Percentiles rank a stretch among this genome's conserved stretches.
Evolutionary conservation across 2,888 invertebrate species (phyloP).

Genomic region (Mylabris sibirica): DNA sequence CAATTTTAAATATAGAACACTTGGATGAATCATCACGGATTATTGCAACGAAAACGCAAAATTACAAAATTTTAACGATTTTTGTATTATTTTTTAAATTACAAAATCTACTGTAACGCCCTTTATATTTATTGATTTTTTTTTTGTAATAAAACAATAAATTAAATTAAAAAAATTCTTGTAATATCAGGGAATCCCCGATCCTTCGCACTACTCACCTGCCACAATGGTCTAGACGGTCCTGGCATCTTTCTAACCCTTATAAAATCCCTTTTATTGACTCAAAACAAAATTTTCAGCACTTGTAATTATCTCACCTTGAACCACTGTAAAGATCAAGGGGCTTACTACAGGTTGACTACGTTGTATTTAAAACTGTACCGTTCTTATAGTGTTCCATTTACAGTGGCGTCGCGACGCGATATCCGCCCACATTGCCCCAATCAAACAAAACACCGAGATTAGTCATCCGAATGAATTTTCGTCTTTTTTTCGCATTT

Average conservation of each 20-base stretch:
- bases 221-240: slow-evolving; percentile 74
- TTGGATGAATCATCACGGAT: slow-evolving; percentile 13
- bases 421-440: slow-evolving; percentile 44
- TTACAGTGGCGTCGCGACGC: slow-evolving; percentile 51
- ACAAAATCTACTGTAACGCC: background rate
- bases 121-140: background rate
- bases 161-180: too few relatives aligned
- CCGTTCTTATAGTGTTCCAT: slow-evolving; percentile 56
- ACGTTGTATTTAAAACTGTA: slow-evolving; percentile 48
- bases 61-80: background rate
- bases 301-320: slow-evolving; percentile 43
- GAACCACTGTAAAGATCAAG: slow-evolving; percentile 47
- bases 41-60: background rate
- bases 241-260: slow-evolving; percentile 69
- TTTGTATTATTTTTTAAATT: background rate
- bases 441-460: slow-evolving; percentile 42
- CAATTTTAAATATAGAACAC: slow-evolving; percentile 31
- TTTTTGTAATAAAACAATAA: background rate
- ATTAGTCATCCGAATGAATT: slow-evolving; percentile 43
- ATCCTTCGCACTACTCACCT: slow-evolving; percentile 64
- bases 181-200: background rate
- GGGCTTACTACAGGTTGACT: slow-evolving; percentile 51
- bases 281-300: too few relatives aligned
- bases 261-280: background rate
- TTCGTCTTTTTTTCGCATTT: background rate